Conservation (phyloP, 37 sponge, comb jelly and placozoan species). For the Geodia barretti region DNA sequence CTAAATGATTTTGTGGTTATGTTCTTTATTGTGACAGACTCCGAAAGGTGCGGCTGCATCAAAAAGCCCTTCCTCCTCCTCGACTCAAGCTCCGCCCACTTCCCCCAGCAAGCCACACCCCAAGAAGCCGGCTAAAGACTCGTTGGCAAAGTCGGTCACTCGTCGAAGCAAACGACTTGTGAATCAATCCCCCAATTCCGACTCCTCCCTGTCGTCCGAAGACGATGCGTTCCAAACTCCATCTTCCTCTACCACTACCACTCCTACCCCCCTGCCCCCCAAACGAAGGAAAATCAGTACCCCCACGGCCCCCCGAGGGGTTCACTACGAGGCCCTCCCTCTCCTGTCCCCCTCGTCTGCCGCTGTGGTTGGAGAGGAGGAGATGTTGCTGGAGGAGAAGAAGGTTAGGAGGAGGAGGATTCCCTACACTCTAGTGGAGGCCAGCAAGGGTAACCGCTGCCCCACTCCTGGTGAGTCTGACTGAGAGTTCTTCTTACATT, state of each 20-base stretch:
- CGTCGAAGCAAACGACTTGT: neutral
- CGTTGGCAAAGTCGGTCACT: neutral
- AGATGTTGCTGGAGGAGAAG: neutral
- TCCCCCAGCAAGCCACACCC: conserved; percentile 6
- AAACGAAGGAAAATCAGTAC: neutral
- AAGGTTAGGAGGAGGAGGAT: conserved; percentile 52
- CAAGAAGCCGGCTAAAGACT: neutral
- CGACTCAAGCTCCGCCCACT: neutral
- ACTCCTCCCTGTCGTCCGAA: neutral
- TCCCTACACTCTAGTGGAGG: conserved; percentile 80
- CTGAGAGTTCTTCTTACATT: too few relatives aligned
- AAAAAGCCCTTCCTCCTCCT: neutral
- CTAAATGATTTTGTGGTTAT: too few relatives aligned
- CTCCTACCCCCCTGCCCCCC: neutral
- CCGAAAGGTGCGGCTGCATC: too few relatives aligned
- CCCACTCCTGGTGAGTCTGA: conserved; percentile 47
- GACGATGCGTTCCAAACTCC: neutral
- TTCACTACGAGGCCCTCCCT: neutral
- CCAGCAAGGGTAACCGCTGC: conserved; percentile 71
- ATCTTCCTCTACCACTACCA: neutral
- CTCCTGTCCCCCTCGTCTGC: neutral
- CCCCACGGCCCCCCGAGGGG: neutral
- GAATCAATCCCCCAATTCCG: neutral
- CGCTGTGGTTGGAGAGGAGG: neutral
- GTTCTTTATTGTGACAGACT: too few relatives aligned